Percentiles rank a stretch among this genome's conserved stretches.
These are phyloP conservation scores for Pagetopsis macropterus DNA, from an alignment of 2,797 vertebrate species.

Conservation along the genomic window DNA sequence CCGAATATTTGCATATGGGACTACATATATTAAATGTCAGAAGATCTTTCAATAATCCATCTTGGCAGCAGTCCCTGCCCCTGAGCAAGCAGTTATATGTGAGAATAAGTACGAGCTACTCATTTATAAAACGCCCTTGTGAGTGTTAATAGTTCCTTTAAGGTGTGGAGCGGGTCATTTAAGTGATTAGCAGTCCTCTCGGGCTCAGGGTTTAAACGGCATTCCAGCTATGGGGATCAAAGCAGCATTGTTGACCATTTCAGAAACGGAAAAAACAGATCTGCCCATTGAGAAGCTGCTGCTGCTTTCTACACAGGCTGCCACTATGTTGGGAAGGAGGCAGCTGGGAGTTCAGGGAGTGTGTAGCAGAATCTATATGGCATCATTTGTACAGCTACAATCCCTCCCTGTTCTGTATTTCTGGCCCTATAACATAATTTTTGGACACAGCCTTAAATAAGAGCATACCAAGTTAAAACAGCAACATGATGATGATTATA, in stretches of 20 bases:
- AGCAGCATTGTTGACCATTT: constrained; percentile 58
- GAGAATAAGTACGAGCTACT: constrained; percentile 20
- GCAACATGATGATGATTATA: background rate
- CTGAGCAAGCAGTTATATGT: constrained; percentile 9
- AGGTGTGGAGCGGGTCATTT: constrained; percentile 28
- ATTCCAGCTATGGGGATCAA: constrained; percentile 50
- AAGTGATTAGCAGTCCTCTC: constrained; percentile 41
- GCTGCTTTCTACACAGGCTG: constrained; percentile 57
- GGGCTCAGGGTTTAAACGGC: constrained; percentile 50
- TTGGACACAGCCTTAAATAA: background rate
- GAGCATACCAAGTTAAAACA: constrained; percentile 12
- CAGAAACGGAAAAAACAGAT: constrained; percentile 53
- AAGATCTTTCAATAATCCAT: background rate
- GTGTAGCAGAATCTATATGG: constrained; percentile 38
- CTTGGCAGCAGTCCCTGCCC: background rate
- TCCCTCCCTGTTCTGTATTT: constrained; percentile 13
- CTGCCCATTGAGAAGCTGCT: constrained; percentile 50
- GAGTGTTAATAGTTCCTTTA: constrained; percentile 17
- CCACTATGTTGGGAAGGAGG: constrained; percentile 59
- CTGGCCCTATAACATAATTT: constrained; percentile 16
- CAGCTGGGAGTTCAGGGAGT: constrained; percentile 42
- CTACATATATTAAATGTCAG: background rate
- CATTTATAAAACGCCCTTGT: constrained; percentile 42
- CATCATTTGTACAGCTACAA: constrained; percentile 50
- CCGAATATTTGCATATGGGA: background rate